Conservation (phyloP, 1,140 invertebrate genomes). For the Lasaia peninsularis region DNA sequence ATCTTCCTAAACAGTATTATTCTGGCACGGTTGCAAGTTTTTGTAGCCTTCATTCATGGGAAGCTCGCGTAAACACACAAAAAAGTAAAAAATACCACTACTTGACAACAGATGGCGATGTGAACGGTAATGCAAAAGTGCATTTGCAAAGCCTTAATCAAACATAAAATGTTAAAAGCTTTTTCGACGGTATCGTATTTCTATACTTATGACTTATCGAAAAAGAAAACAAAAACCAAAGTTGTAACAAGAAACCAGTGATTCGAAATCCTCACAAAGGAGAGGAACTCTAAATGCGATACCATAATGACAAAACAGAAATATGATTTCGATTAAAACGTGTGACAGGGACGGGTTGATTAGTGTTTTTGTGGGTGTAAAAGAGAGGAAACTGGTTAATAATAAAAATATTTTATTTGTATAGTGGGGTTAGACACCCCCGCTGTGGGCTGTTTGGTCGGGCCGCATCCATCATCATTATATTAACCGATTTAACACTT, state of each 20-base stretch:
- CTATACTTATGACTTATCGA: conserved; percentile 50
- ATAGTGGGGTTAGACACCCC: conserved; percentile 75
- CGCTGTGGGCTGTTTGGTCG: conserved; percentile 72
- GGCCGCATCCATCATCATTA: conserved; percentile 75
- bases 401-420: conserved; percentile 78
- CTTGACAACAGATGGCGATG: conserved; percentile 59
- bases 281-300: conserved; percentile 73
- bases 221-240: conserved; percentile 57
- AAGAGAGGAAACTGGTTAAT: conserved; percentile 60
- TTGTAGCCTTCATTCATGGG: conserved; percentile 63
- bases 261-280: conserved; percentile 67
- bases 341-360: conserved; percentile 45
- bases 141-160: conserved; percentile 24
- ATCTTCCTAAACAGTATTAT: conserved; percentile 58
- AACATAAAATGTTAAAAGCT: conserved; percentile 38
- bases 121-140: conserved; percentile 22
- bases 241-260: conserved; percentile 70
- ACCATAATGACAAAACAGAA: conserved; percentile 77
- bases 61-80: conserved; percentile 41
- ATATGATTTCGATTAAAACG: conserved; percentile 76
- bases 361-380: conserved; percentile 35
- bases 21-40: conserved; percentile 66
- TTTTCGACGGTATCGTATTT: conserved; percentile 51
- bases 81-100: conserved; percentile 43
- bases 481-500: conserved; percentile 78